Percentiles rank a stretch among this genome's conserved stretches.
Conservation (phyloP, 2,888 invertebrate species). For the Lepetodrilus schrolli region DNA sequence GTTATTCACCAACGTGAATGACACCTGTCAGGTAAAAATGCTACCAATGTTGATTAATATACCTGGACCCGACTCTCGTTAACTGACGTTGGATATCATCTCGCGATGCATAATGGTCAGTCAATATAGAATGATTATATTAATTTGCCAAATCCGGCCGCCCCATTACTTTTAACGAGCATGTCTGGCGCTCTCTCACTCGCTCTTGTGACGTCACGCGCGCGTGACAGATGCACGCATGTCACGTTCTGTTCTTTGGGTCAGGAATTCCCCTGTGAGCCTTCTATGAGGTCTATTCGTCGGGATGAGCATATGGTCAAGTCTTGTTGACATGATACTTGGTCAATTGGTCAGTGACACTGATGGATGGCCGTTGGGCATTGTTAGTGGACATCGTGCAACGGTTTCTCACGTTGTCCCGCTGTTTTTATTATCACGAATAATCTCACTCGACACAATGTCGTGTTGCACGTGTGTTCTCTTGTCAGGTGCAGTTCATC, state of each 20-base stretch:
- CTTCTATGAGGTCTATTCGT: neutral
- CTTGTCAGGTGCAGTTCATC: neutral
- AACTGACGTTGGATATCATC: neutral
- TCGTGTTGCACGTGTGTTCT: neutral
- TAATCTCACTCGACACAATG: neutral
- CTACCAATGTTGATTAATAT: neutral
- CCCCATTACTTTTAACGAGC: neutral
- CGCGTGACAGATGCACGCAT: neutral
- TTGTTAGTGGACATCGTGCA: neutral
- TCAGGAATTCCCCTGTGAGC: neutral
- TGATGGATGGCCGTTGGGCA: neutral
- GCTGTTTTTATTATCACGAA: neutral
- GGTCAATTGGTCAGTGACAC: neutral
- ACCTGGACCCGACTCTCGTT: neutral
- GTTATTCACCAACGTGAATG: neutral
- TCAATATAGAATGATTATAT: neutral
- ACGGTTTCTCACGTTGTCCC: neutral
- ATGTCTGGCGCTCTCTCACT: neutral
- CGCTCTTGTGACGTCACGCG: neutral
- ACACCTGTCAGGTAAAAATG: neutral
- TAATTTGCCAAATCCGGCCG: neutral
- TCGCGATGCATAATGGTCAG: neutral
- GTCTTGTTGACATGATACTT: constrained; percentile 1
- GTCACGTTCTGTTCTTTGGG: neutral
- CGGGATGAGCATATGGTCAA: neutral